Percentiles rank a stretch among this genome's conserved stretches.
phyloP scores from a whole-genome alignment of 1,140 invertebrate genomes.

The Latrodectus geometricus region DNA sequence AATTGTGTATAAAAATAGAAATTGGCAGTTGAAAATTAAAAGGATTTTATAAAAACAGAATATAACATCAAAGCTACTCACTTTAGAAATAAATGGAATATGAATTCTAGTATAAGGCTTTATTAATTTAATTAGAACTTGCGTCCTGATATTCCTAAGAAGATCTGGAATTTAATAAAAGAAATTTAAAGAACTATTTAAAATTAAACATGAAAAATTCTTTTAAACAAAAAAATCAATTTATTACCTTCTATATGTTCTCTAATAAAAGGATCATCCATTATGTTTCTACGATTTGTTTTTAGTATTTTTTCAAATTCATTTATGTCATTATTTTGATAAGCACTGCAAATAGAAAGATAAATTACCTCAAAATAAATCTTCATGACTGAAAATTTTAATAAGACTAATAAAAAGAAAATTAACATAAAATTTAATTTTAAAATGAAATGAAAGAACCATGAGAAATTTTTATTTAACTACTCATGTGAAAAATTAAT shows the following conservation, averaged over 20 bases:
- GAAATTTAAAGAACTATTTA: conserved; percentile 7
- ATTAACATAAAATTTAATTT: neutral
- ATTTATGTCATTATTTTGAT: conserved; percentile 99
- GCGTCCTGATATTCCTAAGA: conserved; percentile 96
- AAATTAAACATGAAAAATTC: conserved; percentile 24
- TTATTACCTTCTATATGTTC: conserved; percentile 93
- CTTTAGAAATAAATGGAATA: conserved; percentile 96
- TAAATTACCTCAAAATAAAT: neutral
- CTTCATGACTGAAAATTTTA: neutral
- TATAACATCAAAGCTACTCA: conserved; percentile 61
- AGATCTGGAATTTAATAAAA: conserved; percentile 77
- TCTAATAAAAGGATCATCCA: conserved; percentile 99
- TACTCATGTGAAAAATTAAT: neutral
- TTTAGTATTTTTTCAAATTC: conserved; percentile 98
- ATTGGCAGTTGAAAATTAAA: too few relatives aligned
- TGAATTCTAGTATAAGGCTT: conserved; percentile 98
- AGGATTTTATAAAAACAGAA: too few relatives aligned
- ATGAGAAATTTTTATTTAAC: neutral
- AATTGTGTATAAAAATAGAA: too few relatives aligned
- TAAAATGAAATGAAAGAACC: neutral
- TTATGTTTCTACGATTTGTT: conserved; percentile 91
- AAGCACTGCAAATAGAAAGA: conserved; percentile 75
- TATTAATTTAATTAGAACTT: conserved; percentile 96
- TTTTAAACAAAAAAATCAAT: conserved; percentile 9
- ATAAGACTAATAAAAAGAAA: neutral